A percentile compares a stretch with the other conserved stretches of the same genome.
Conservation (phyloP, 2,888 invertebrate species). For the Drosophila monieri region DNA sequence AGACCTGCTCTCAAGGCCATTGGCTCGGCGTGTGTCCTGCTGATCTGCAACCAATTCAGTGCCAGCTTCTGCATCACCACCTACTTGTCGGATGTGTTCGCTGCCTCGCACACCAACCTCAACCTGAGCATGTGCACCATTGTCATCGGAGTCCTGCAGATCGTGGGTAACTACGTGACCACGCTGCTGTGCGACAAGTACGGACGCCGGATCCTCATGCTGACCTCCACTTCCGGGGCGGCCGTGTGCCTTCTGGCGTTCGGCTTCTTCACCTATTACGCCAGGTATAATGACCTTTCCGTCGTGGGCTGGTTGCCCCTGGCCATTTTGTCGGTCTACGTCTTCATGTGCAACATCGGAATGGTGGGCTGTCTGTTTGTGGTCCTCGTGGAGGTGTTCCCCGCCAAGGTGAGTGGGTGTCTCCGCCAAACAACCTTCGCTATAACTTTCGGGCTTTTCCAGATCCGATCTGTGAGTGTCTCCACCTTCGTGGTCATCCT, state of each 20-base stretch:
- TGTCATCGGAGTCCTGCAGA: slow-evolving; percentile 74
- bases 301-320: slow-evolving; percentile 69
- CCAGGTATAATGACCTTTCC: slow-evolving; percentile 27
- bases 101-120: slow-evolving; percentile 61
- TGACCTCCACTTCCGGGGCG: slow-evolving; percentile 66
- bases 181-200: slow-evolving; percentile 69
- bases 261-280: slow-evolving; percentile 62
- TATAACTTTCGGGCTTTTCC: slow-evolving; percentile 5
- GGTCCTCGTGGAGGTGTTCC: slow-evolving; percentile 75
- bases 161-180: slow-evolving; percentile 69
- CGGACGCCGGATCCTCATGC: slow-evolving; percentile 72
- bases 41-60: slow-evolving; percentile 63
- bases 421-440: neutral
- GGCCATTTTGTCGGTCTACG: slow-evolving; percentile 61
- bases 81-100: slow-evolving; percentile 76
- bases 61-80: slow-evolving; percentile 71
- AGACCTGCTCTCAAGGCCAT: slow-evolving; percentile 63
- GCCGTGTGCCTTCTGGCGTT: slow-evolving; percentile 60
- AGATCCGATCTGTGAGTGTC: slow-evolving; percentile 72
- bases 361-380: slow-evolving; percentile 73
- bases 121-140: slow-evolving; percentile 74
- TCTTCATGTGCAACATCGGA: slow-evolving; percentile 74
- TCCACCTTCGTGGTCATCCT: slow-evolving; percentile 61
- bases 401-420: slow-evolving; percentile 65
- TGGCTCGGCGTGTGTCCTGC: slow-evolving; percentile 50